These are phyloP conservation scores for Eulemur coronatus DNA, from an alignment of 2,797 vertebrate species.

Conservation along the genomic window DNA sequence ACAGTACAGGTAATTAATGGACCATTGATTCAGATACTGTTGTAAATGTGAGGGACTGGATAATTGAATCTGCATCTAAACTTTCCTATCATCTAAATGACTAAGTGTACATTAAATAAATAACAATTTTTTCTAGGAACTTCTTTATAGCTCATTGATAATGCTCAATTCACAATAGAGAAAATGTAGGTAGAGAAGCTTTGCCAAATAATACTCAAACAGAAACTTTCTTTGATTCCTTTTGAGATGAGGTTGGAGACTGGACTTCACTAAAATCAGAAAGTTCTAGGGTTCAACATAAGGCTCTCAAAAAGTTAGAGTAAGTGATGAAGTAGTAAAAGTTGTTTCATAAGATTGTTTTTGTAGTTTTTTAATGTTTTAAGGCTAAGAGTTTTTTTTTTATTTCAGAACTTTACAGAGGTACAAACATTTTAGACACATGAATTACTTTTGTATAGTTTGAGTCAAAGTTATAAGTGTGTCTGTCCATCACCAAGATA, in stretches of 20 bases:
- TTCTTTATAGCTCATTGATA: constrained; percentile 61
- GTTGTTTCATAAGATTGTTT: background rate
- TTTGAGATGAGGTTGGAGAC: background rate
- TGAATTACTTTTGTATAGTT: no score
- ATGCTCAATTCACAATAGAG: constrained; percentile 42
- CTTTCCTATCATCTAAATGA: constrained; percentile 77
- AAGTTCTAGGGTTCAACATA: background rate
- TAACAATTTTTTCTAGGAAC: constrained; percentile 54
- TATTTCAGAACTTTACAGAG: background rate
- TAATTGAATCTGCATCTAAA: constrained; percentile 72
- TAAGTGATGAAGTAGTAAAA: background rate
- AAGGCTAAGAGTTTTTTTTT: background rate
- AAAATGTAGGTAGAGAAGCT: constrained; percentile 49
- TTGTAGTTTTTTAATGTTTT: background rate
- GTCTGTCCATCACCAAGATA: no score
- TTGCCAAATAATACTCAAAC: constrained; percentile 55
- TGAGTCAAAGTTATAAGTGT: no score
- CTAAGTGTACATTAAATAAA: constrained; percentile 70
- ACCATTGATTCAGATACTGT: constrained; percentile 57
- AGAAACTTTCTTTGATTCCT: constrained; percentile 33
- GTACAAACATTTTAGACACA: no score
- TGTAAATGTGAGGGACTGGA: constrained; percentile 57
- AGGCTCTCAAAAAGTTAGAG: background rate
- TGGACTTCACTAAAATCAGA: background rate
- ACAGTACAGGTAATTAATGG: constrained; percentile 78